Percentiles rank a stretch among this genome's conserved stretches.
phyloP scores from a whole-genome alignment of 2,888 invertebrate species.

The Sisyra terminalis region DNA sequence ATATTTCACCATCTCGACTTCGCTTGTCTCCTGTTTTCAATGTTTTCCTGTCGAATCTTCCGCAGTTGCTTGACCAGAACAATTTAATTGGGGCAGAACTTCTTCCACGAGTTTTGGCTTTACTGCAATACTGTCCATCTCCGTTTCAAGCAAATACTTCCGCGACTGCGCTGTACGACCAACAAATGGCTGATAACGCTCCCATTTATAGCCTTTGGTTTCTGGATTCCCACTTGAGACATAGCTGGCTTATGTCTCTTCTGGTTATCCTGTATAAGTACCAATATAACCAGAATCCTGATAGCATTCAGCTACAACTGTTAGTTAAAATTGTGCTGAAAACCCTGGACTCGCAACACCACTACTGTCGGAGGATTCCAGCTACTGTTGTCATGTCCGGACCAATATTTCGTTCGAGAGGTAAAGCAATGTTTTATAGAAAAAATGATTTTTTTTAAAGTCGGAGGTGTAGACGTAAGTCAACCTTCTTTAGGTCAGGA shows the following conservation, averaged over 20 bases:
- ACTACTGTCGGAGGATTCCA: constrained; percentile 74
- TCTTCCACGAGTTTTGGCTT: constrained; percentile 64
- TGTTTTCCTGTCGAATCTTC: constrained; percentile 84
- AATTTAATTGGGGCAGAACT: constrained; percentile 83
- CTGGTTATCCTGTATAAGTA: constrained; percentile 92
- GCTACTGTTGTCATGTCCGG: constrained; percentile 62
- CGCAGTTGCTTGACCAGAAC: constrained; percentile 91
- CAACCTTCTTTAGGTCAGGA: constrained; percentile 60
- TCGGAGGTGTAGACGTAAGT: constrained; percentile 42
- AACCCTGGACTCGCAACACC: constrained; percentile 81
- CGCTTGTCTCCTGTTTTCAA: constrained; percentile 87
- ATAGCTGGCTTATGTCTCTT: constrained; percentile 86
- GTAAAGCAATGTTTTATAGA: constrained; percentile 22
- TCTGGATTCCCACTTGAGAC: constrained; percentile 69
- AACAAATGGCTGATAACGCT: not conserved
- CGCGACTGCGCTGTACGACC: constrained; percentile 40
- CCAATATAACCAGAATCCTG: constrained; percentile 54
- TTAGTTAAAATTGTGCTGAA: constrained; percentile 81
- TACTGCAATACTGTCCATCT: constrained; percentile 71
- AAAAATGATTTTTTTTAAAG: constrained; percentile 13
- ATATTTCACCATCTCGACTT: constrained; percentile 72
- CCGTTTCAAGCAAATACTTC: constrained; percentile 40
- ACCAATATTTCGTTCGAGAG: constrained; percentile 46
- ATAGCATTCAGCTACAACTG: constrained; percentile 55
- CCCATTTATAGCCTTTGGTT: constrained; percentile 73